Evolutionary conservation across 2,888 invertebrate genomes (phyloP).

Genomic region (Drepanosiphum platanoidis): DNA sequence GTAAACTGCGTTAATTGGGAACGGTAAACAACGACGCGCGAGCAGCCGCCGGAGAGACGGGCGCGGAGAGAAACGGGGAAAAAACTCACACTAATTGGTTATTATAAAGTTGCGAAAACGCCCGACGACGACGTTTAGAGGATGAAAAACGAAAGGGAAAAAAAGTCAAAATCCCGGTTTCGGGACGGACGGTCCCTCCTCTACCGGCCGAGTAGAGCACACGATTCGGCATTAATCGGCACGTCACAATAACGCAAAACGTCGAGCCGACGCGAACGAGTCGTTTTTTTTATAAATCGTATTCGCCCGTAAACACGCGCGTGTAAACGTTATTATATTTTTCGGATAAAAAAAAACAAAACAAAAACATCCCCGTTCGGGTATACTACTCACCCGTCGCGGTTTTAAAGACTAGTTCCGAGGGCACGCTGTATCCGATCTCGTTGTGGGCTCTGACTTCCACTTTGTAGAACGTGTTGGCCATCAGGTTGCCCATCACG

Average conservation of each 20-base stretch:
- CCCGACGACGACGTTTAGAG: background rate
- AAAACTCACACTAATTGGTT: background rate
- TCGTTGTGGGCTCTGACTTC: constrained; percentile 86
- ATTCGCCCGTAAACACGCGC: background rate
- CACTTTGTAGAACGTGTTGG: constrained; percentile 85
- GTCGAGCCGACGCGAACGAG: background rate
- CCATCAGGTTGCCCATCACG: constrained; percentile 76
- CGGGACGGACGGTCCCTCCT: no score
- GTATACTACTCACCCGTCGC: constrained; percentile 65
- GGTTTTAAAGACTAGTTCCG: constrained; percentile 83
- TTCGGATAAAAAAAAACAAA: no score
- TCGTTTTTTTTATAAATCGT: background rate
- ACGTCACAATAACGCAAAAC: background rate
- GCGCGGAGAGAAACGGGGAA: background rate
- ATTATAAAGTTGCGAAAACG: background rate
- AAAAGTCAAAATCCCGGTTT: background rate
- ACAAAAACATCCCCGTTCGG: no score
- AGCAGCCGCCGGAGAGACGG: background rate
- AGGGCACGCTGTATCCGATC: constrained; percentile 83
- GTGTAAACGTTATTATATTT: background rate
- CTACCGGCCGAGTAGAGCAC: no score
- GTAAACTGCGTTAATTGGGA: constrained; percentile 27
- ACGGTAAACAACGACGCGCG: background rate
- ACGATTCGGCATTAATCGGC: no score
- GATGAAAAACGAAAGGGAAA: no score